These are phyloP conservation scores for Fregetta grallaria DNA, from an alignment of 2,113 vertebrate genomes.

Conservation along the genomic window DNA sequence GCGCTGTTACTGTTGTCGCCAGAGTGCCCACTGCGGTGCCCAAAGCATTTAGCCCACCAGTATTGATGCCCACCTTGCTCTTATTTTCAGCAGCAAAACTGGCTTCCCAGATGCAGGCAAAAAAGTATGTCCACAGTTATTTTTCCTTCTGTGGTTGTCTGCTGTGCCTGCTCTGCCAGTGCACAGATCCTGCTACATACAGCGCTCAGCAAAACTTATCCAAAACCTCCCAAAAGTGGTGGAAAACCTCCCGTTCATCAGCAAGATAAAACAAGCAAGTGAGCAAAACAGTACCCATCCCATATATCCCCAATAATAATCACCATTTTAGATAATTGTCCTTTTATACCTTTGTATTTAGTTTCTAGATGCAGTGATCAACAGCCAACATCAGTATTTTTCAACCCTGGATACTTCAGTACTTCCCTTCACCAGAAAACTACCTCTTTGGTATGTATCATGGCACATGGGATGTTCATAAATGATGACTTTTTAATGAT, in stretches of 20 bases:
- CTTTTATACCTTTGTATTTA: background rate
- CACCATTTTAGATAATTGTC: background rate
- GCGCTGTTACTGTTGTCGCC: fast-evolving
- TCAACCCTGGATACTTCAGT: background rate
- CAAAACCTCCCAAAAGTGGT: background rate
- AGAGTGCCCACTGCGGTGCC: background rate
- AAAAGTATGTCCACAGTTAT: background rate
- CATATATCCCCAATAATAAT: background rate
- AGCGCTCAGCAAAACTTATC: background rate
- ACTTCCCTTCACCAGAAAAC: background rate
- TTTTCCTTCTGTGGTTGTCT: background rate
- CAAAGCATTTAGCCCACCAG: background rate
- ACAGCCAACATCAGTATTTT: background rate
- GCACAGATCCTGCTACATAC: fast-evolving
- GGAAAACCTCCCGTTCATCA: fast-evolving
- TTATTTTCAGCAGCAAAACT: background rate
- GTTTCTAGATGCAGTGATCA: background rate
- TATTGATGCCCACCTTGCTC: background rate
- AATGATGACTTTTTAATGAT: background rate
- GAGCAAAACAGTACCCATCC: background rate
- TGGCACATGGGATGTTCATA: background rate
- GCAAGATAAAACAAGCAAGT: background rate
- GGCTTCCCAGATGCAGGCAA: background rate
- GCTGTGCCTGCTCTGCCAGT: background rate
- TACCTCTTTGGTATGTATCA: background rate